Evolutionary conservation across 2,888 invertebrate genomes (phyloP).

Genomic region (Mycalesis mineus): DNA sequence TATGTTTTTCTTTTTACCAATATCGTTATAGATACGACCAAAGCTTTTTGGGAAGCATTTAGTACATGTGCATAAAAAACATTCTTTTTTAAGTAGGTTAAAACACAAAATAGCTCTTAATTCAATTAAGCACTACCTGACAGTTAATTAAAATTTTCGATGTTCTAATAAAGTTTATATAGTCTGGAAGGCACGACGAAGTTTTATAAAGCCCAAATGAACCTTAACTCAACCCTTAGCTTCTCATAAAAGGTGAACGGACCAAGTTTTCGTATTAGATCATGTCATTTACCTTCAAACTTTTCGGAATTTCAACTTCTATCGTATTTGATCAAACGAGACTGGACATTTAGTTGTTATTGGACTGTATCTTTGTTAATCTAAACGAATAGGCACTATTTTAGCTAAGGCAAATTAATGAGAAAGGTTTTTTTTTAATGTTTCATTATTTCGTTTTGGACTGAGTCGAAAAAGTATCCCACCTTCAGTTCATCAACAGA

Average conservation of each 20-base stretch:
- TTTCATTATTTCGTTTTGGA: too few species aligned
- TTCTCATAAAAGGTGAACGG: conserved; percentile 16
- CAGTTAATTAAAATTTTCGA: conserved; percentile 16
- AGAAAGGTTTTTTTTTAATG: too few species aligned
- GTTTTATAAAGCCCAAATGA: conserved; percentile 1
- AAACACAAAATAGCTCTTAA: too few species aligned
- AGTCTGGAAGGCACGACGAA: conserved; percentile 2
- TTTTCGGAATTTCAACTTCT: background rate
- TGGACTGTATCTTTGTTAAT: background rate
- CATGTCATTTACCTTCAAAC: background rate
- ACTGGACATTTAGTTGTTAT: background rate
- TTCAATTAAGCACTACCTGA: background rate
- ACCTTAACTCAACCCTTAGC: conserved; percentile 4
- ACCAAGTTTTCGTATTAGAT: conserved; percentile 9
- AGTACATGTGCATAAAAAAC: too few species aligned
- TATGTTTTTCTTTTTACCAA: too few species aligned
- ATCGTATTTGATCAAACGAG: background rate
- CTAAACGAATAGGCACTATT: too few species aligned
- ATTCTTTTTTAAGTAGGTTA: too few species aligned
- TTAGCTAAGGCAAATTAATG: too few species aligned
- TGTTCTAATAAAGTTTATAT: conserved; percentile 11
- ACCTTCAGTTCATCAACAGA: too few species aligned
- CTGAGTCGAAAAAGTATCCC: too few species aligned
- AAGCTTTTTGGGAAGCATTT: too few species aligned
- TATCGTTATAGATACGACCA: too few species aligned